Evolutionary conservation across 2,113 vertebrate genomes (phyloP), one percentile per base, ranked within the genome.

Genomic region (Rhinoderma darwinii): DNA sequence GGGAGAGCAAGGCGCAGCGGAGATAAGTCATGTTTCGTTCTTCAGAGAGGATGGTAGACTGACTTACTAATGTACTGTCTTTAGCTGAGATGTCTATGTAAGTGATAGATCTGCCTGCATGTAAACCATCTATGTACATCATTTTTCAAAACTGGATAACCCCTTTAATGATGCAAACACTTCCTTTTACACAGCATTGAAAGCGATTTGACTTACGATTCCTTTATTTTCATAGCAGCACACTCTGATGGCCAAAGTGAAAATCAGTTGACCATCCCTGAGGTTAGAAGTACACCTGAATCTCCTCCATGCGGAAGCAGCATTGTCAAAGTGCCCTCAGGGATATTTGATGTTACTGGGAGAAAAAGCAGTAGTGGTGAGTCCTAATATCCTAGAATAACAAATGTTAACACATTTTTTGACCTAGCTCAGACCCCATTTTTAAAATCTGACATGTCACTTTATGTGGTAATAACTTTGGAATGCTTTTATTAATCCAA

Each of bases 271-370:
- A 89, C 77, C 88, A 91, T 51, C 80, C 83, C 87, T 12, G 96
- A 96, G 83, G 88, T 91, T 56, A 88, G 51, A 0, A 92, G 91
- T 88, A 91, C 92, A 15, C 79, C 90, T 18, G 95, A 96, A 1
- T 72, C 88, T 0, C 93, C 79, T 25, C 32, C 89, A 0, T 92
- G 91, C 84, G 91, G 92, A 41, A 93, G 94, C 88, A 99, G 97
- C 89, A 99, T 99, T 76, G 98, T 99, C 50, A 98, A 95, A 91
- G 94, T 95, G 87, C 94, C 96, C 0, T 95, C 96, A 8, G 96
- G 96, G 7, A 94, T 95, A 91, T 96, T 96, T 89, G 96, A 97
- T 72, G 87, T 82, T 50, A 90, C 63, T 66, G 88, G 92, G 83
- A 95, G 90, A 63, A 95, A 91, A 72, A 92, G 73, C 82, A 94